Evolutionary conservation across 2,888 invertebrate species (phyloP), one percentile per base, ranked within the genome.

Genomic region (Ennomos fuscantarius): DNA sequence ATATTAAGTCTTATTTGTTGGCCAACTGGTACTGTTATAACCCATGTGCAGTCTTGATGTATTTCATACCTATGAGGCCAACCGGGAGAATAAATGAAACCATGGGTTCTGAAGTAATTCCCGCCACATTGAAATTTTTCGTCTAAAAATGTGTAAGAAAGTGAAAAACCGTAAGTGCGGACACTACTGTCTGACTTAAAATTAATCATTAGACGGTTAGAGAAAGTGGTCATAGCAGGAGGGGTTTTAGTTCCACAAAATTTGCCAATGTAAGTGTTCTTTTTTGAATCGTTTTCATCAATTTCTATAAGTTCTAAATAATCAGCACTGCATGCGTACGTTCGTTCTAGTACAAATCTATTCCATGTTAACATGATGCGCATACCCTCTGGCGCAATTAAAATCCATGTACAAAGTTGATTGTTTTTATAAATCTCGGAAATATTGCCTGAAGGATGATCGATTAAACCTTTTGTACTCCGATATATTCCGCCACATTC

Each of bases 31-130:
- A 94, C 96, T 11, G 93, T 93, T 54, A 99, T 95, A 0, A 93
- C 89, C 98, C 98, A 99, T n/a, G 88, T 87, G 78, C 99, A 99
- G 59, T 96, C 94, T 60, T 93, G 93, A 66, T 94, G 93, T 1
- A 86, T 80, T 2, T 95, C 95, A 79, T 98, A 99, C 9, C 82
- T 74, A 0, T 89, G 70, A 0, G 98, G 98, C 93, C 95, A 98
- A 47, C 94, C 94, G 0, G 98, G 98, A 6, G 97, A 96, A 68
- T 89, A 93, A 9, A 98, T 92, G 8, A 93, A 81, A 1, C 98
- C 99, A 34, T 93, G 93, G 24, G 93, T 75, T 35, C 94, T 94
- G 35, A 93, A 93, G 68, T 94, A 95, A 40, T 92, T 93, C 0
- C 96, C 96, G 1, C 97, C 97, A 81, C 99, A 99, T 40, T 87